A percentile compares a stretch with the other conserved stretches of the same genome.
phyloP scores from a whole-genome alignment of 2,888 invertebrate species.

The Romanomermis culicivorax region DNA sequence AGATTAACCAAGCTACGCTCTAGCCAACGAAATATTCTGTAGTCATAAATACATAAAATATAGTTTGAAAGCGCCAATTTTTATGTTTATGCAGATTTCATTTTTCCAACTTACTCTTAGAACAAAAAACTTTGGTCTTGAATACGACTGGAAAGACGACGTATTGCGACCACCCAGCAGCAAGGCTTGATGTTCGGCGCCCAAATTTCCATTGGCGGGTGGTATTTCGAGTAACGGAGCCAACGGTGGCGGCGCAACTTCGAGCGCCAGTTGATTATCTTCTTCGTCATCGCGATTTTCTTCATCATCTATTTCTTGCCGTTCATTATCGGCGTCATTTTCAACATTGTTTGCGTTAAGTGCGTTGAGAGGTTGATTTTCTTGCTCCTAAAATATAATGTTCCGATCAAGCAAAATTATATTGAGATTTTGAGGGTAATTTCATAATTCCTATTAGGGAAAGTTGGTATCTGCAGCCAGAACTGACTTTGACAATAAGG shows the following conservation, averaged over 20 bases:
- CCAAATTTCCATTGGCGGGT: constrained; percentile 34
- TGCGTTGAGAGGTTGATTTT: no score
- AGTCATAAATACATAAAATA: constrained; percentile 7
- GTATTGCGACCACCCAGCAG: constrained; percentile 52
- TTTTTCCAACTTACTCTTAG: constrained; percentile 31
- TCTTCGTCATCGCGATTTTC: neutral
- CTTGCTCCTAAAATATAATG: no score
- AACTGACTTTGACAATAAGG: no score
- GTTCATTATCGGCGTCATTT: neutral
- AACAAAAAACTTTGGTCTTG: constrained; percentile 59
- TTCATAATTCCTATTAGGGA: no score
- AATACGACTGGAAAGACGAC: constrained; percentile 63
- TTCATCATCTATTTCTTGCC: neutral
- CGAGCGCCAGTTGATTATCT: neutral
- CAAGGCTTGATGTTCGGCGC: constrained; percentile 68
- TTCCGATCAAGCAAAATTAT: no score
- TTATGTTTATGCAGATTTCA: no score
- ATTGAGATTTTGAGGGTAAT: no score
- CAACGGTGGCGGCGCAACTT: neutral
- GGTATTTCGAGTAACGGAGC: neutral
- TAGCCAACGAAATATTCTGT: constrained; percentile 28
- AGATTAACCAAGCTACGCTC: no score
- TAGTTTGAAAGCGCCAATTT: no score
- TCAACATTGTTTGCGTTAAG: neutral
- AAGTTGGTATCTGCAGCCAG: no score